Conservation (phyloP, 2,797 vertebrate genomes). For the Sternarchorhynchus goeldii region DNA sequence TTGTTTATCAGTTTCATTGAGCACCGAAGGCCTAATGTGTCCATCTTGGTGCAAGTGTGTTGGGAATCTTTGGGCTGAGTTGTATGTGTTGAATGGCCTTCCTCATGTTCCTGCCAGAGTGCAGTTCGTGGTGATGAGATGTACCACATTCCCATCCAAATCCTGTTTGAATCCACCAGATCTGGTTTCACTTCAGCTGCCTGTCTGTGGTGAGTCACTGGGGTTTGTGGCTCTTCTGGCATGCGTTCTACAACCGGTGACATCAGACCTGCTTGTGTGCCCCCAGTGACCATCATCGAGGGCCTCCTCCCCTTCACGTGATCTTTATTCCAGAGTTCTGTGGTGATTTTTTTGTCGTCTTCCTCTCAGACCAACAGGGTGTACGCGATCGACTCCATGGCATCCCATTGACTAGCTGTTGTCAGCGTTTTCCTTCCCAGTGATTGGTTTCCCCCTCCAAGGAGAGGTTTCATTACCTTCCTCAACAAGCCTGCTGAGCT, state of each 20-base stretch:
- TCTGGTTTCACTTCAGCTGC: conserved; percentile 17
- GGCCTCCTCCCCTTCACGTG: neutral
- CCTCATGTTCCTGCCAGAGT: conserved; percentile 4
- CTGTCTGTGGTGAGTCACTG: conserved; percentile 37
- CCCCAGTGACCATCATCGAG: conserved; percentile 1
- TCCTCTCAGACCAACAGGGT: conserved; percentile 18
- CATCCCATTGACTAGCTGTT: conserved; percentile 49
- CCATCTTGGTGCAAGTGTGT: too few species aligned
- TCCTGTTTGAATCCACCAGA: conserved; percentile 29
- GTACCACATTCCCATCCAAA: conserved; percentile 43
- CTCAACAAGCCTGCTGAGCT: conserved; percentile 55
- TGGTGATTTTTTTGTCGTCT: conserved; percentile 38
- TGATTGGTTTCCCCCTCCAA: conserved; percentile 60
- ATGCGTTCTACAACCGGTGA: conserved; percentile 20
- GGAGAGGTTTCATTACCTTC: conserved; percentile 62
- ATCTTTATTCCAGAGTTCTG: conserved; percentile 12
- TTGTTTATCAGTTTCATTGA: neutral
- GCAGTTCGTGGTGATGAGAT: conserved; percentile 15
- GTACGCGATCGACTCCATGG: conserved; percentile 58
- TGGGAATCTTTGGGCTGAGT: too few species aligned
- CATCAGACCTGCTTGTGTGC: conserved; percentile 24
- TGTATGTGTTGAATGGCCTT: too few species aligned
- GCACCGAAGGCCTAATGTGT: neutral
- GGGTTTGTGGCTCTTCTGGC: conserved; percentile 24
- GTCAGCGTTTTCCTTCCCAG: conserved; percentile 65